phyloP scores from a whole-genome alignment of 2,113 vertebrate species.

The Edolisoma coerulescens region DNA sequence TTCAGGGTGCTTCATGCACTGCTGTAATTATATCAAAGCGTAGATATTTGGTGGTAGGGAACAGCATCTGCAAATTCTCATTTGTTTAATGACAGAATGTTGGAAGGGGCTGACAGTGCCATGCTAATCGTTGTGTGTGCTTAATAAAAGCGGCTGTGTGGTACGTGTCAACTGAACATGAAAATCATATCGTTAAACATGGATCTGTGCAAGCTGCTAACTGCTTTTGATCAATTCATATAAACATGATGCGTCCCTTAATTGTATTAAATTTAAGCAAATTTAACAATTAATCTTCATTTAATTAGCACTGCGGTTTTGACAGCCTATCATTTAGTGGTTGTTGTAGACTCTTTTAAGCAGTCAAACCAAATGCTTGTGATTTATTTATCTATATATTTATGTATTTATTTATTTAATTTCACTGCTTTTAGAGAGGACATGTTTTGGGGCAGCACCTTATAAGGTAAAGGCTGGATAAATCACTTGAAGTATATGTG shows the following conservation, averaged over 20 bases:
- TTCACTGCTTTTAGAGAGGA: background rate
- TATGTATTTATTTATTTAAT: background rate
- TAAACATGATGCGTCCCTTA: background rate
- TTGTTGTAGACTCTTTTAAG: background rate
- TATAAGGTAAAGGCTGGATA: background rate
- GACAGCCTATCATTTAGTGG: background rate
- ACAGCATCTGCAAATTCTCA: background rate
- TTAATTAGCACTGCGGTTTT: conserved; percentile 10
- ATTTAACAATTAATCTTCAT: conserved; percentile 28
- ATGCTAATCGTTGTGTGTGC: background rate
- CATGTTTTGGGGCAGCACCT: background rate
- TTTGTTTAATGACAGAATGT: background rate
- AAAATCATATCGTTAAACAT: conserved; percentile 6
- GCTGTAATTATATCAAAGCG: background rate
- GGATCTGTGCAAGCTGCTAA: background rate
- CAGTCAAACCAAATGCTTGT: background rate
- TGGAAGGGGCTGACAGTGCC: background rate
- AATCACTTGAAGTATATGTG: background rate
- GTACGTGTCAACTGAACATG: background rate
- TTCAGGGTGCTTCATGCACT: background rate
- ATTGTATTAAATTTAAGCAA: conserved; percentile 5
- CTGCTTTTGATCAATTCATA: background rate
- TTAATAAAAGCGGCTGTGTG: background rate
- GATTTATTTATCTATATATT: background rate
- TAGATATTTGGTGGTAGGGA: background rate